A percentile compares a stretch with the other conserved stretches of the same genome.
These are phyloP conservation scores for Gallinago nigripennis DNA, from an alignment of 2,797 vertebrate genomes.

Conservation along the genomic window DNA sequence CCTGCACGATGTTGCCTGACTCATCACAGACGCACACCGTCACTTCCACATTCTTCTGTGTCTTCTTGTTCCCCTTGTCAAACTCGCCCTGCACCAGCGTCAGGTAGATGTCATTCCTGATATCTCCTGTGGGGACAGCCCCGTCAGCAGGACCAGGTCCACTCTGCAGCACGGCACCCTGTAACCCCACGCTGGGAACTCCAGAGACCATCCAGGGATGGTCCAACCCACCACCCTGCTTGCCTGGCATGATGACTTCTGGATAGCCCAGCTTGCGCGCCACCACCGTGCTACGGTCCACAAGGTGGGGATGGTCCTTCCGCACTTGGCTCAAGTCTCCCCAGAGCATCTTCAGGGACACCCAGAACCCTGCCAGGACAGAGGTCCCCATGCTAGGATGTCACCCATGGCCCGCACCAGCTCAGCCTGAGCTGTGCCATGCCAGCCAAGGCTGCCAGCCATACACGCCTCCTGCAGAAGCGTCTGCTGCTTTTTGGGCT, in stretches of 20 bases:
- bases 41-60: slow-evolving; percentile 69
- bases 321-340: slow-evolving; percentile 60
- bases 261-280: slow-evolving; percentile 71
- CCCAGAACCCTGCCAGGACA: slow-evolving; percentile 47
- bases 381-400: accelerated
- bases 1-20: slow-evolving; percentile 27
- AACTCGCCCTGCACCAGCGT: slow-evolving; percentile 66
- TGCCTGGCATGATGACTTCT: slow-evolving; percentile 71
- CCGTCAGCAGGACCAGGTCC: accelerated
- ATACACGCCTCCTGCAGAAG: accelerated
- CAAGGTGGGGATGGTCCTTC: slow-evolving; percentile 61
- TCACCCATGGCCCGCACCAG: too few relatives aligned
- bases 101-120: slow-evolving; percentile 71
- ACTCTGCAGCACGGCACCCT: not conserved
- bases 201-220: not conserved
- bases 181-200: accelerated
- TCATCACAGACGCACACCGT: slow-evolving; percentile 59
- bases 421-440: accelerated
- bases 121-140: slow-evolving; percentile 25
- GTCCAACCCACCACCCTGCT: not conserved
- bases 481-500: not conserved
- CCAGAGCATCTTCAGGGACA: slow-evolving; percentile 69
- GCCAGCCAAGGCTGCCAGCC: not conserved
- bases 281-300: slow-evolving; percentile 59
- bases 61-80: slow-evolving; percentile 69